Evolutionary conservation across 2,888 invertebrate genomes (phyloP).

Genomic region (Imbricaverruca yamaguchii): DNA sequence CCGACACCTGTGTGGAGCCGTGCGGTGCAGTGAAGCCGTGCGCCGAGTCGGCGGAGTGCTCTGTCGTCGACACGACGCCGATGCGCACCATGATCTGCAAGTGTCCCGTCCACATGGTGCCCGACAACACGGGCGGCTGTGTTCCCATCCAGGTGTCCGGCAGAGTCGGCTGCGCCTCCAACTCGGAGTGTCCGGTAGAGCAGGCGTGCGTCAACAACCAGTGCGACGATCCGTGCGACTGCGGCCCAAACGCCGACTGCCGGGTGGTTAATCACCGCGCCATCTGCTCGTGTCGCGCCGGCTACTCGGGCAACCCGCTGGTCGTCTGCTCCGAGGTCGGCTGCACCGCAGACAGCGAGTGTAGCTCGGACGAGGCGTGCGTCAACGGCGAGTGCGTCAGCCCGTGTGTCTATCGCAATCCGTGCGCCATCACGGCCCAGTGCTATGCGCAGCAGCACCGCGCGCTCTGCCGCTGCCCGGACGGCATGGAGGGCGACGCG

Average conservation of each 20-base stretch:
- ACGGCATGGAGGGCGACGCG: slow-evolving; percentile 60
- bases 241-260: slow-evolving; percentile 58
- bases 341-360: slow-evolving; percentile 52
- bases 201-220: slow-evolving; percentile 67
- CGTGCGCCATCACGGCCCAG: slow-evolving; percentile 74
- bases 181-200: slow-evolving; percentile 69
- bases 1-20: slow-evolving; percentile 67
- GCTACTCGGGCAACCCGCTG: slow-evolving; percentile 34
- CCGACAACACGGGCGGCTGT: slow-evolving; percentile 69
- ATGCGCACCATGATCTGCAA: slow-evolving; percentile 55
- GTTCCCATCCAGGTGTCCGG: slow-evolving; percentile 44
- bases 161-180: slow-evolving; percentile 57
- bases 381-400: slow-evolving; percentile 69
- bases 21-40: slow-evolving; percentile 50
- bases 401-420: slow-evolving; percentile 69
- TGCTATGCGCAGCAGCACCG: slow-evolving; percentile 73
- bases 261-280: slow-evolving; percentile 33
- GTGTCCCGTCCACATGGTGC: slow-evolving; percentile 76
- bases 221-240: slow-evolving; percentile 77
- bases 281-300: slow-evolving; percentile 35
- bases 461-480: slow-evolving; percentile 68
- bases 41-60: slow-evolving; percentile 33
- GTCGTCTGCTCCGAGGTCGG: slow-evolving; percentile 39
- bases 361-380: slow-evolving; percentile 65
- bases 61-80: slow-evolving; percentile 35